A percentile compares a stretch with the other conserved stretches of the same genome.
These are phyloP conservation scores for Salvelinus namaycush DNA, from an alignment of 2,113 vertebrate genomes.

Conservation along the genomic window DNA sequence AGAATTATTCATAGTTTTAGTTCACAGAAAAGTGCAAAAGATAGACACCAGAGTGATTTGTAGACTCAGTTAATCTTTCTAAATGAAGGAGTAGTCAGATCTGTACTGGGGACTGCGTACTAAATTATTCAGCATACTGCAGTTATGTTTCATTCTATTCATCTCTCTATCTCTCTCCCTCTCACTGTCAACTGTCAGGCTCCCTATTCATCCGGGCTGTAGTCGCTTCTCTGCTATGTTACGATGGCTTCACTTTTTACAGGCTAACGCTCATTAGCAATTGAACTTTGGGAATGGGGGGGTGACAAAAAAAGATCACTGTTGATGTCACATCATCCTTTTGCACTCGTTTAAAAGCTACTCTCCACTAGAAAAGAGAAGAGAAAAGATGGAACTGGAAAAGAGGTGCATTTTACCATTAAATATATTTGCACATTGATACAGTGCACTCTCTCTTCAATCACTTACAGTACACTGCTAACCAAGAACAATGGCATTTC, in stretches of 20 bases:
- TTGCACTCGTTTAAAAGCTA: conserved; percentile 8
- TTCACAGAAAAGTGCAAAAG: conserved; percentile 48
- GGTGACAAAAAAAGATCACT: conserved; percentile 17
- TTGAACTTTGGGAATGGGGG: conserved; percentile 15
- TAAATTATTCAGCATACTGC: conserved; percentile 72
- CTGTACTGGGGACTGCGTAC: conserved; percentile 54
- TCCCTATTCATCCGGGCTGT: conserved; percentile 27
- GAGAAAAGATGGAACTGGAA: not conserved
- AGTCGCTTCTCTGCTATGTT: conserved; percentile 33
- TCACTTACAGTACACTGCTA: not conserved
- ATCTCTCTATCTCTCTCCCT: conserved; percentile 16
- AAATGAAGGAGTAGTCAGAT: conserved; percentile 68
- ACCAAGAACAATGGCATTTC: conserved; percentile 27
- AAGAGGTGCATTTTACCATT: not conserved
- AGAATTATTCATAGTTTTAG: conserved; percentile 61
- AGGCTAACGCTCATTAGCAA: conserved; percentile 44
- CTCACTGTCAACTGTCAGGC: conserved; percentile 53
- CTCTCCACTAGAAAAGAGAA: not conserved
- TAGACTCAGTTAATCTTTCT: conserved; percentile 68
- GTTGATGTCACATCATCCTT: conserved; percentile 7
- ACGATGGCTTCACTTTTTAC: conserved; percentile 23
- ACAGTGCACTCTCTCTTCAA: not conserved
- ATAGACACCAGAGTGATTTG: conserved; percentile 69
- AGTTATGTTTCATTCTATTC: conserved; percentile 62
- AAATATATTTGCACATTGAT: not conserved